Percentiles rank a stretch among this genome's conserved stretches.
Evolutionary conservation across 2,888 invertebrate genomes (phyloP).

Genomic region (Nematopogon swammerdamellus): DNA sequence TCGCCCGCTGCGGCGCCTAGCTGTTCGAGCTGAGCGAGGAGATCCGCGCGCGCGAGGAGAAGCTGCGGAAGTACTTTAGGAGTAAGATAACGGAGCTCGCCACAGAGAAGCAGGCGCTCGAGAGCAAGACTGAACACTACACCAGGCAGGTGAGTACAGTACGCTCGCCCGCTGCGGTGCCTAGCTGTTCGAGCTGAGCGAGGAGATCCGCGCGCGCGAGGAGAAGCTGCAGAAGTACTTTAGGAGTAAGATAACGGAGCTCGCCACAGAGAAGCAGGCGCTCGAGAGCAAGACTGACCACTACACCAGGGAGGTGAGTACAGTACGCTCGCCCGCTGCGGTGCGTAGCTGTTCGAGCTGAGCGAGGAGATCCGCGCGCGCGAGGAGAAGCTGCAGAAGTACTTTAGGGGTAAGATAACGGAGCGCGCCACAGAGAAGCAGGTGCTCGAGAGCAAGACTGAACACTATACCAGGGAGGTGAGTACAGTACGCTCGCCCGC

Average conservation of each 20-base stretch:
- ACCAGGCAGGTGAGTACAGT: constrained; percentile 55
- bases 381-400: constrained; percentile 57
- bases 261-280: constrained; percentile 51
- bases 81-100: constrained; percentile 55
- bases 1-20: too few species aligned
- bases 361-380: constrained; percentile 34
- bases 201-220: constrained; percentile 43
- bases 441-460: constrained; percentile 44
- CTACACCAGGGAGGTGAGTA: constrained; percentile 53
- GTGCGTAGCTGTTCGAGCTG: constrained; percentile 36
- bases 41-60: constrained; percentile 42
- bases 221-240: constrained; percentile 59
- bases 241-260: constrained; percentile 52
- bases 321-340: too few species aligned
- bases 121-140: constrained; percentile 49
- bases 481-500: too few species aligned
- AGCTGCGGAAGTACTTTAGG: constrained; percentile 59
- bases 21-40: constrained; percentile 38
- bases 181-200: constrained; percentile 34
- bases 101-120: constrained; percentile 44
- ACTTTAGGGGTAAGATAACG: constrained; percentile 56
- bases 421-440: constrained; percentile 53
- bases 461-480: constrained; percentile 53
- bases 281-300: constrained; percentile 48
- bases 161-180: too few species aligned